These are phyloP conservation scores for Ophthalmotilapia sp. DNA, from an alignment of 2,113 vertebrate species.

Conservation along the genomic window DNA sequence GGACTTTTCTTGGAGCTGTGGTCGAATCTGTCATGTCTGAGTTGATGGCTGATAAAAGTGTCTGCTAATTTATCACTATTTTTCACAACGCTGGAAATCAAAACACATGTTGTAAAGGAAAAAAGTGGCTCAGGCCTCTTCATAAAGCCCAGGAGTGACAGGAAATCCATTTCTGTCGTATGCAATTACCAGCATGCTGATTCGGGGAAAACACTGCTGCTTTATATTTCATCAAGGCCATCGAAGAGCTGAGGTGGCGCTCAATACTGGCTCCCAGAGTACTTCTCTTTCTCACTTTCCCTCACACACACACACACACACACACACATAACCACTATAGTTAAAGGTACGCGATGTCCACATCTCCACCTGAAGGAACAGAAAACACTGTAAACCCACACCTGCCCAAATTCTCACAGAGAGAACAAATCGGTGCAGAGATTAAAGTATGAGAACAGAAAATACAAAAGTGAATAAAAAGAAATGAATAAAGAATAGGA, in stretches of 20 bases:
- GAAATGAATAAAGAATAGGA: background rate
- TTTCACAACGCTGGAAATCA: constrained; percentile 11
- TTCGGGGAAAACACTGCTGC: constrained; percentile 49
- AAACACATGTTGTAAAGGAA: constrained; percentile 13
- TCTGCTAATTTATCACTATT: constrained; percentile 14
- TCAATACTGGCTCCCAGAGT: constrained; percentile 18
- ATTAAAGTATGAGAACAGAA: background rate
- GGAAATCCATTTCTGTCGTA: constrained; percentile 68
- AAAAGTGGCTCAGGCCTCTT: constrained; percentile 26
- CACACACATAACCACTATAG: background rate
- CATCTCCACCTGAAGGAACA: background rate
- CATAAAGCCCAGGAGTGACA: constrained; percentile 61
- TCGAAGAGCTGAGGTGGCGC: constrained; percentile 40
- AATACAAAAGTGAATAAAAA: background rate
- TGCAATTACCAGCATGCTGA: constrained; percentile 70
- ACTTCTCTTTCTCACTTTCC: background rate
- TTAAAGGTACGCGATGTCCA: background rate
- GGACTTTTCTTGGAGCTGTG: background rate
- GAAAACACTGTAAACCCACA: background rate
- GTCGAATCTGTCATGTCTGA: constrained; percentile 23
- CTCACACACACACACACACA: background rate
- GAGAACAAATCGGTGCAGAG: background rate
- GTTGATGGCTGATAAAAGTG: background rate
- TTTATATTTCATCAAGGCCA: constrained; percentile 61
- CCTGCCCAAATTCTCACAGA: background rate